Evolutionary conservation across 2,888 invertebrate species (phyloP), one percentile per base, ranked within the genome.

Genomic region (Camponotus fellah): DNA sequence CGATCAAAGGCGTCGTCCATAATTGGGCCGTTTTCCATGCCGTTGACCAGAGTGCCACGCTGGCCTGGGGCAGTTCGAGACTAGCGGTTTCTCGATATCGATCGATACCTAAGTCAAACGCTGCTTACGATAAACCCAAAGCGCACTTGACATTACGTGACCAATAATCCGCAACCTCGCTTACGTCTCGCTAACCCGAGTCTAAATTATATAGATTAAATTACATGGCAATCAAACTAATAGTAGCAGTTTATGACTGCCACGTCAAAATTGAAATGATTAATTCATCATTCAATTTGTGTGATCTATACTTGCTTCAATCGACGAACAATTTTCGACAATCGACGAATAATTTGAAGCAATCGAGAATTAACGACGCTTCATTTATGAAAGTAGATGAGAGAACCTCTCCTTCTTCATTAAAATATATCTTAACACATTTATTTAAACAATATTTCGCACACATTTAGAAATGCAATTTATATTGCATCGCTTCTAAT

Each of bases 21-120:
- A 90, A 90, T 90, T 90, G 87, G 84, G 76, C 83, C 90, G 85
- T 90, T 90, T 90, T 90, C 87, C 89, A 82, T 87, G 65, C 81
- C 62, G 68, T 64, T 82, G 84, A 83, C 81, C 87, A 84, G 83
- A 88, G 80, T 86, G 72, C 80, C 84, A 53, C 60, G 82, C 82
- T 82, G 76, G 83, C 85, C 83, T 71, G 68, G 62, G 82, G 85
- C 82, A 81, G 84, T 89, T 85, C 60, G 75, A 82, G 81, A 83
- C 83, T 53, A 58, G 84, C 85, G 53, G 84, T 87, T 88, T 82
- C 90, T 89, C 85, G 71, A 88, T 90, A 89, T 90, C 88, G 90
- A 90, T 90, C 86, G 76, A 26, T 40, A 26, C 66, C n/a, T 65
- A 65, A 74, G 75, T 82, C 69, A 69, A 75, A 89, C 77, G 74